Evolutionary conservation across 2,797 vertebrate species (phyloP), one percentile per base, ranked within the genome.

Genomic region (Acanthurus tractus): DNA sequence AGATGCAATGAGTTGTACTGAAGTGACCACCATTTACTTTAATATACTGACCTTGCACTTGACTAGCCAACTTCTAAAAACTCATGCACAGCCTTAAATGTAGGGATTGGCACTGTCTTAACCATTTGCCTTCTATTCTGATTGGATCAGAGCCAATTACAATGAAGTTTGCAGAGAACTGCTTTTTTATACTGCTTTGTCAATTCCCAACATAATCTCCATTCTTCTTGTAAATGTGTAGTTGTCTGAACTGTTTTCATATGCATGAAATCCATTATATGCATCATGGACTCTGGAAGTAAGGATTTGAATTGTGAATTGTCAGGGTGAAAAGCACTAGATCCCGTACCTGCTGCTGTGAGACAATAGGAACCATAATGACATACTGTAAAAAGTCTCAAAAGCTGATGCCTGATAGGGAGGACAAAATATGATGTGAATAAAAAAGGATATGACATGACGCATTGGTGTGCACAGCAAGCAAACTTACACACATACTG

Each of bases 11-110:
- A 84, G 57, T 71, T 67, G 40, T 70, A 67, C 18, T 57, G 63
- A 71, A 84, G 82, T 74, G 46, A 83, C 66, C 29, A 70, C 66
- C 75, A 89, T 78, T 69, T 82, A 78, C 48, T 22, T 63, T 38
- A 69, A 62, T 76, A 53, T 45, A 68, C 14, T n/a, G 18, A 56
- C 54, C 29, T 2, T 8, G 53, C 10, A 13, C 5, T 44, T 38
- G 56, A 34, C 6, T 63, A 50, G 12, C 55, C 55, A 10, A 18
- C 18, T 76, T 78, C 54, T 48, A n/a, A 34, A 1, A 8, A 15
- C n/a, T n/a, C 14, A 13, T 49, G 45, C 42, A n/a, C 29, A 54
- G 45, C 5, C 5, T 0, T 52, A 54, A 58, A 76, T 49, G 17
- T 49, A 7, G 8, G 15, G 8, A 36, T 13, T 36, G 11, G 58